A percentile compares a stretch with the other conserved stretches of the same genome.
phyloP scores from a whole-genome alignment of 2,113 vertebrate species.

The Clarias batrachus region DNA sequence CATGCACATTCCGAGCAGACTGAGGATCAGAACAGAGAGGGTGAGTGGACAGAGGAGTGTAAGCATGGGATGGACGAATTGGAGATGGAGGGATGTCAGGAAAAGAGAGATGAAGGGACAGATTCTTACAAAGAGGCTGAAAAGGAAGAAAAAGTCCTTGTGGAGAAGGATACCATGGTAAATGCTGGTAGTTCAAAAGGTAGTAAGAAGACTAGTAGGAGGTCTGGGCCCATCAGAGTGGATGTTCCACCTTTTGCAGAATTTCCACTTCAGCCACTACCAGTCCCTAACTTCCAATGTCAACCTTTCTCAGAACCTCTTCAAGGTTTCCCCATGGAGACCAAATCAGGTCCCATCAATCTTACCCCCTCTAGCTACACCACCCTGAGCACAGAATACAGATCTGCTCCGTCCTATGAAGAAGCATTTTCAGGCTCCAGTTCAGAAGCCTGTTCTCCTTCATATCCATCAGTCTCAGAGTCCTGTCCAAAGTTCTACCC shows the following conservation, averaged over 20 bases:
- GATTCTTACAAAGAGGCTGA: conserved; percentile 32
- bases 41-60: conserved; percentile 17
- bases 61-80: conserved; percentile 17
- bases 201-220: conserved; percentile 64
- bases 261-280: conserved; percentile 65
- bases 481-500: conserved; percentile 58
- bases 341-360: conserved; percentile 42
- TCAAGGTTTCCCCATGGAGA: conserved; percentile 18
- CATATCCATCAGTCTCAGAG: conserved; percentile 50
- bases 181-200: conserved; percentile 54
- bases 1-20: conserved; percentile 34
- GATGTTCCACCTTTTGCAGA: conserved; percentile 71
- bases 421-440: conserved; percentile 56
- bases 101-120: conserved; percentile 30
- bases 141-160: conserved; percentile 51
- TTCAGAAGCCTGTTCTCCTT: conserved; percentile 50
- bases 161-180: conserved; percentile 56
- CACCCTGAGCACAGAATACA: conserved; percentile 63
- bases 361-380: conserved; percentile 53
- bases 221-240: conserved; percentile 68
- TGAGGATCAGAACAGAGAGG: conserved; percentile 33
- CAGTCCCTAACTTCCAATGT: conserved; percentile 65
- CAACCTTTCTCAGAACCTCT: conserved; percentile 59
- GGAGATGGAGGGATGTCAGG: conserved; percentile 29
- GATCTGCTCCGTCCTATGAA: conserved; percentile 49